Conservation (phyloP, 2,113 vertebrate genomes). For the Otolemur garnettii region DNA sequence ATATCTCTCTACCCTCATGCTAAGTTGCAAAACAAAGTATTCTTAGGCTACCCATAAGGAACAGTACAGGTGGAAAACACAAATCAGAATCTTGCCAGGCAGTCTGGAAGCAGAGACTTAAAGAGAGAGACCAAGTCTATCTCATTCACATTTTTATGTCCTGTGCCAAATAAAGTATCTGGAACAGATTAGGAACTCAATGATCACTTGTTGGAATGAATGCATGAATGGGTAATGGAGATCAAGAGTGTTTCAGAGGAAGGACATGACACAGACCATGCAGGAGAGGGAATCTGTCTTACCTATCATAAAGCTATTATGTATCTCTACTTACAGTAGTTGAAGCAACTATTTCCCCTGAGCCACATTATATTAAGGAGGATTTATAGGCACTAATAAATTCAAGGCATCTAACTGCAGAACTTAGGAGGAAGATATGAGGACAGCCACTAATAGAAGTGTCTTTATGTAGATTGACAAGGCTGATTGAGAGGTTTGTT, state of each 20-base stretch:
- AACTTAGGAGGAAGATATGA: constrained; percentile 23
- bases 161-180: background rate
- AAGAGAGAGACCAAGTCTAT: background rate
- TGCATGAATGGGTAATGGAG: constrained; percentile 3
- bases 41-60: background rate
- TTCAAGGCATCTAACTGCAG: constrained; percentile 57
- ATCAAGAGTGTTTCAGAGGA: background rate
- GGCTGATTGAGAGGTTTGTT: constrained; percentile 45
- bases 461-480: constrained; percentile 47
- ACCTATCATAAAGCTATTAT: constrained; percentile 53
- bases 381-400: constrained; percentile 70
- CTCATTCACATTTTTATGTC: background rate
- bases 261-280: background rate
- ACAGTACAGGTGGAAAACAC: background rate
- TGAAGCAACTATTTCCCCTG: constrained; percentile 37
- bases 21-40: constrained; percentile 17
- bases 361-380: constrained; percentile 56
- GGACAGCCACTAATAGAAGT: background rate
- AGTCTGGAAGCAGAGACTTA: background rate
- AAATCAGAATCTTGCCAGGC: background rate
- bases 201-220: constrained; percentile 1
- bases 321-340: constrained; percentile 5
- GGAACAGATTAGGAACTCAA: constrained; percentile 2
- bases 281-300: background rate
- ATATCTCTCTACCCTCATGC: background rate